phyloP scores from a whole-genome alignment of 2,797 vertebrate genomes.

The Neomorphus geoffroyi region DNA sequence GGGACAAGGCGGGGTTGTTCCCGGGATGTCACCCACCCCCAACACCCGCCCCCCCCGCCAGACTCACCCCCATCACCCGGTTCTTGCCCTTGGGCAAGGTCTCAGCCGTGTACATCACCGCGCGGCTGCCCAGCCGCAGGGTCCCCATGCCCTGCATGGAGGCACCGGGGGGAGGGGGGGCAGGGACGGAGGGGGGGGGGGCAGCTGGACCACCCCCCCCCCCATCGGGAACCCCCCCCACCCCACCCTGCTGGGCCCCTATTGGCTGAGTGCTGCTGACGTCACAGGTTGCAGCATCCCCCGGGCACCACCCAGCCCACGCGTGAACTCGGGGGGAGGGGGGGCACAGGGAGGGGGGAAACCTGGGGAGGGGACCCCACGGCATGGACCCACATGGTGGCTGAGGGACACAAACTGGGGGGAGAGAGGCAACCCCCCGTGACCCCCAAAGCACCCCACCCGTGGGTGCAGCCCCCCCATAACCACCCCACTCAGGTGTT shows the following conservation, averaged over 20 bases:
- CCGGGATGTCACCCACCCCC: neutral
- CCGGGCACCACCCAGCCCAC: neutral
- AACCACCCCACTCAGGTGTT: too few relatives aligned
- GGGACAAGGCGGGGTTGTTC: too few relatives aligned
- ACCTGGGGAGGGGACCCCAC: too few relatives aligned
- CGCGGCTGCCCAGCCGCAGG: slow-evolving; percentile 31
- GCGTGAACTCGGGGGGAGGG: too few relatives aligned
- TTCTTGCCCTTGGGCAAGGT: slow-evolving; percentile 57
- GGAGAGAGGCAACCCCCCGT: too few relatives aligned
- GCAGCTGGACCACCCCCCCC: neutral
- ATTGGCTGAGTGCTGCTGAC: neutral
- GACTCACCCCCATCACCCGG: slow-evolving; percentile 45
- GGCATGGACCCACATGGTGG: too few relatives aligned
- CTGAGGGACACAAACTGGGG: too few relatives aligned
- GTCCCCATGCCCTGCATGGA: slow-evolving; percentile 37
- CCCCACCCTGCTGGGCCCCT: neutral
- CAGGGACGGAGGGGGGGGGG: neutral
- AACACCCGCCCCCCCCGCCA: too few relatives aligned
- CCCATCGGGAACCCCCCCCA: neutral
- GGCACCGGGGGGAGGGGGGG: neutral
- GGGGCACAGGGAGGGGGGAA: too few relatives aligned
- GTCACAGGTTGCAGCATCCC: neutral
- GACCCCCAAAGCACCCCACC: too few relatives aligned
- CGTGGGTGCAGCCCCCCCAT: too few relatives aligned
- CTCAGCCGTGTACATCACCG: slow-evolving; percentile 52